Percentiles rank a stretch among this genome's conserved stretches.
These are phyloP conservation scores for Nixonia krombeini DNA, from an alignment of 1,140 invertebrate species.

Conservation along the genomic window DNA sequence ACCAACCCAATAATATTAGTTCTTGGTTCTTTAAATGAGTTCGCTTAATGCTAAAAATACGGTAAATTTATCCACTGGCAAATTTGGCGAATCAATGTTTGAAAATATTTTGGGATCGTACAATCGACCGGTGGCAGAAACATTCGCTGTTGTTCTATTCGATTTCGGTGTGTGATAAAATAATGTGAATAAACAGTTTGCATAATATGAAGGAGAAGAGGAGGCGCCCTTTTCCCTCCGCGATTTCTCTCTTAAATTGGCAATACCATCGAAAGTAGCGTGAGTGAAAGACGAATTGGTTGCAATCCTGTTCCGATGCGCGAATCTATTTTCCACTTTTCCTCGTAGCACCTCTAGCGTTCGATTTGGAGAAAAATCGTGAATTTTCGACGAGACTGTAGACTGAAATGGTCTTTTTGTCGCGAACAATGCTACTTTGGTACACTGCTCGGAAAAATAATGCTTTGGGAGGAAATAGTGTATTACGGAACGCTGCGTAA, in stretches of 20 bases:
- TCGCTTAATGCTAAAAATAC: too few species aligned
- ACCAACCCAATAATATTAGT: too few species aligned
- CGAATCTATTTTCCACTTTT: conserved; percentile 52
- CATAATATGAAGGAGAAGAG: conserved; percentile 41
- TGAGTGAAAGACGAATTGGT: conserved; percentile 49
- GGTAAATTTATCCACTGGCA: too few species aligned
- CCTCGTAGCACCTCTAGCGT: conserved; percentile 42
- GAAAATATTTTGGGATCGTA: too few species aligned
- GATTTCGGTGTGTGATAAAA: too few species aligned
- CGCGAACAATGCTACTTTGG: conserved; percentile 45
- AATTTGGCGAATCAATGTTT: too few species aligned
- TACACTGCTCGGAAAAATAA: conserved; percentile 36
- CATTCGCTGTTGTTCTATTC: too few species aligned
- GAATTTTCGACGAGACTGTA: conserved; percentile 41
- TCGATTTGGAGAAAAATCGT: conserved; percentile 51
- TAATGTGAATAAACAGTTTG: conserved; percentile 39
- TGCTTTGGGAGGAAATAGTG: conserved; percentile 35
- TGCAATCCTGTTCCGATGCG: conserved; percentile 47
- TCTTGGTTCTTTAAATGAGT: too few species aligned
- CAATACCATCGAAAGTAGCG: conserved; percentile 47
- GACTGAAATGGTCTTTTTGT: conserved; percentile 45
- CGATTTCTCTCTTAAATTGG: conserved; percentile 45
- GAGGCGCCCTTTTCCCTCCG: conserved; percentile 23
- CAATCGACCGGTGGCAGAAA: too few species aligned
- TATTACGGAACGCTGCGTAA: conserved; percentile 31